These are phyloP conservation scores for Zapornia atra DNA, from an alignment of 2,113 vertebrate species.

Conservation along the genomic window DNA sequence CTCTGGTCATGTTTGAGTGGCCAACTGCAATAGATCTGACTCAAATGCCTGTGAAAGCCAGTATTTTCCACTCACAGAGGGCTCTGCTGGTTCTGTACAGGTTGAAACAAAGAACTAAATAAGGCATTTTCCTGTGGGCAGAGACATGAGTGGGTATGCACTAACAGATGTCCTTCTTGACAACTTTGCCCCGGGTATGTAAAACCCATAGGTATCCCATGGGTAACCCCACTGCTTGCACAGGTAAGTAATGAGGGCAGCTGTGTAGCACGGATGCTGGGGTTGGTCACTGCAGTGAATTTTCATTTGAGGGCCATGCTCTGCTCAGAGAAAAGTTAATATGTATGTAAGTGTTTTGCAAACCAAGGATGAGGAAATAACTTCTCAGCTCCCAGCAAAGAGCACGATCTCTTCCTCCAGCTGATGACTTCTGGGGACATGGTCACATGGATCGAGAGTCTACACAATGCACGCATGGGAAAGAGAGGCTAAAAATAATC, in stretches of 20 bases:
- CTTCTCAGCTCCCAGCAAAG: background rate
- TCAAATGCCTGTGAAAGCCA: background rate
- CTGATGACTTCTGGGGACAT: background rate
- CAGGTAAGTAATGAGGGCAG: background rate
- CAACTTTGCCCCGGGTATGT: background rate
- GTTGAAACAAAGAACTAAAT: background rate
- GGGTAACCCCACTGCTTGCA: background rate
- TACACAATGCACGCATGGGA: background rate
- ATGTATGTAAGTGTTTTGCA: background rate
- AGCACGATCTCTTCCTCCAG: background rate
- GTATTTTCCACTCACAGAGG: background rate
- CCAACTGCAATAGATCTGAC: background rate
- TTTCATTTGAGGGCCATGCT: background rate
- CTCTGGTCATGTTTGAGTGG: background rate
- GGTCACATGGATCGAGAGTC: background rate
- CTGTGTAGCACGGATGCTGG: rapidly evolving
- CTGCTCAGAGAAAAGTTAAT: background rate
- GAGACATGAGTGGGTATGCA: background rate
- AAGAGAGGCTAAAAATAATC: background rate
- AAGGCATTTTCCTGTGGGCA: background rate
- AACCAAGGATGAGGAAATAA: background rate
- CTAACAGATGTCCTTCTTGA: background rate
- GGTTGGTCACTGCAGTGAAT: background rate
- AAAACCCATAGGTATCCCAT: background rate
- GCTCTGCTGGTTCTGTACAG: background rate